Base-by-base conservation (phyloP, 1,140 invertebrate genomes). In the Drosophila mojavensis region DNA sequence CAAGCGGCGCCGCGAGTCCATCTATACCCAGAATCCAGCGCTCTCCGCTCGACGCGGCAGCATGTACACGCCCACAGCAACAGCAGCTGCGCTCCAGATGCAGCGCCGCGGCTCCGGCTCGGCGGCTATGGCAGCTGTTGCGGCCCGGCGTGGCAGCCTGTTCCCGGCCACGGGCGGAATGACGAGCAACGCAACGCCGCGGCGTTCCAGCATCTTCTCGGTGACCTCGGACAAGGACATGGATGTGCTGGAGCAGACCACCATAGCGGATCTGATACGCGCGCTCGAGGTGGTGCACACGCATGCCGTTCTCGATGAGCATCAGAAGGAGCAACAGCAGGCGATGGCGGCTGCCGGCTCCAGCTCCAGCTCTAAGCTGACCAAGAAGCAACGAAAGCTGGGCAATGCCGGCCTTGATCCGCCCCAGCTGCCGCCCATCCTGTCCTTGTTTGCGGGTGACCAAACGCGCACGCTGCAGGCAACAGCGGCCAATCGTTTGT, bases 211-310 rank as follows among this genome's bases (percentile, higher is more conserved):
- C 70, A 80, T 94, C 20, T 94, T 94, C 60, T 94, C 94, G 50
- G 92, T 93, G 20, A 93, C 93, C 63, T 91, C 93, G 3, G 93
- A 94, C 60, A 93, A 94, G 75, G 86, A 91, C n/a, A 81, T 94
- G 75, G 94, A 94, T 20, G 93, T 96, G 24, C 91, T 96, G 47
- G 96, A 97, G 92, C 94, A 96, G 78, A 97, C 96, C 0, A 96
- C 95, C 17, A 92, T 97, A 10, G 96, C 96, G 3, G 96, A 97
- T 92, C 94, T 97, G 20, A 93, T 96, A 13, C 93, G 96, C 36
- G 95, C 95, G 0, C 83, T 97, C 13, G 94, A 95, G 26, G 94
- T 94, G 41, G 91, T 96, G 39, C 94, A 95, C 45, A 92, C 93
- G 1, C 88, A 92, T 17, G 91, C 90, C 2, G 90, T 80, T 9